A percentile compares a stretch with the other conserved stretches of the same genome.
These are phyloP conservation scores for Paratrypauchen microcephalus DNA, from an alignment of 2,797 vertebrate species.

Conservation along the genomic window DNA sequence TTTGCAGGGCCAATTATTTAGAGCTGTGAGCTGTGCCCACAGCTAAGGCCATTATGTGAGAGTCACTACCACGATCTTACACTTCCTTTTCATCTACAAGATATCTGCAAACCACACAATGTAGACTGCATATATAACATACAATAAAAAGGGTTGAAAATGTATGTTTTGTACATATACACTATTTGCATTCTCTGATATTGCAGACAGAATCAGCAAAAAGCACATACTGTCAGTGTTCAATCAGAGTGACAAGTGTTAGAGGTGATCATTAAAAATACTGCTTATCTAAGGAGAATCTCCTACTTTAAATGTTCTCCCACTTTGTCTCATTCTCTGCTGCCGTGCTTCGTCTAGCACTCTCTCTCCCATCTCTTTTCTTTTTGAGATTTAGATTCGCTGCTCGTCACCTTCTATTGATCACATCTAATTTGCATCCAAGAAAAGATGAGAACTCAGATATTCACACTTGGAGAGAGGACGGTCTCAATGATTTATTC, in stretches of 20 bases:
- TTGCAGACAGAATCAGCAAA: constrained; percentile 59
- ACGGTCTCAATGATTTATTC: constrained; percentile 99
- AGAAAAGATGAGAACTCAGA: constrained; percentile 92
- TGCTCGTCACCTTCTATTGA: constrained; percentile 90
- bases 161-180: constrained; percentile 47
- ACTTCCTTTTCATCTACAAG: constrained; percentile 62
- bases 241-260: constrained; percentile 38
- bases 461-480: constrained; percentile 89
- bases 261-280: constrained; percentile 78
- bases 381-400: constrained; percentile 80
- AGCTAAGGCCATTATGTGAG: constrained; percentile 70
- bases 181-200: constrained; percentile 56
- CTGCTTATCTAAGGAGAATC: constrained; percentile 79
- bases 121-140: constrained; percentile 8
- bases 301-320: constrained; percentile 75
- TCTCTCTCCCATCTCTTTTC: constrained; percentile 57
- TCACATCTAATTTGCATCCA: constrained; percentile 96
- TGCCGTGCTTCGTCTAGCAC: constrained; percentile 66
- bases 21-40: constrained; percentile 55
- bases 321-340: constrained; percentile 68
- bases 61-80: constrained; percentile 58
- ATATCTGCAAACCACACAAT: constrained; percentile 62
- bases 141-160: constrained; percentile 37
- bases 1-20: constrained; percentile 75
- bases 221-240: constrained; percentile 63